phyloP scores from a whole-genome alignment of 2,113 vertebrate genomes.

The Tyrannus savana region DNA sequence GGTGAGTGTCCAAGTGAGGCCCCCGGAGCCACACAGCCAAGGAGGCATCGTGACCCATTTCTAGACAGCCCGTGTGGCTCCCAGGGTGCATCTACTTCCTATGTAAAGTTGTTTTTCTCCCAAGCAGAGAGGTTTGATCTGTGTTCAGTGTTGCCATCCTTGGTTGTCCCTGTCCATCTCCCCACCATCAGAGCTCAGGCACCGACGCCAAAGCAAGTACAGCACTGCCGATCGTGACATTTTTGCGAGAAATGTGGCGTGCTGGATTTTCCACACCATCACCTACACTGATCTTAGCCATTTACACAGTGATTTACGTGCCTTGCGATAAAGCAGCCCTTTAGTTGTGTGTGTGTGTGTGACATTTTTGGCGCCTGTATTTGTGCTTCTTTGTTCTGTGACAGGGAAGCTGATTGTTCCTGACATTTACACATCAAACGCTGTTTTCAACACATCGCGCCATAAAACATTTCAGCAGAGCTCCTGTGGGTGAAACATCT shows the following conservation, averaged over 20 bases:
- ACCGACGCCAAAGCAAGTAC: background rate
- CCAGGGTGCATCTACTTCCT: background rate
- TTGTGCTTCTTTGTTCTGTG: background rate
- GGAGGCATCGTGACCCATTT: no score
- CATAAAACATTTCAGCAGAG: background rate
- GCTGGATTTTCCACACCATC: background rate
- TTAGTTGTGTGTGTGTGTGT: background rate
- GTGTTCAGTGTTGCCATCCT: background rate
- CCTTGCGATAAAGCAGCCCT: background rate
- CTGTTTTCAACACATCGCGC: background rate
- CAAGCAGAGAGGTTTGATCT: background rate
- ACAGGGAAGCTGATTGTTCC: background rate
- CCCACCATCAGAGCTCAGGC: accelerated
- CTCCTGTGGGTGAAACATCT: constrained; percentile 49
- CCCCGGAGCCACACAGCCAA: no score
- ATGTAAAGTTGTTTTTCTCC: background rate
- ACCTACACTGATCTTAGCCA: background rate
- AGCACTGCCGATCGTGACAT: accelerated
- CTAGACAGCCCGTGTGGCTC: background rate
- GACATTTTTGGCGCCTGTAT: background rate
- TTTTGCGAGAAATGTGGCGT: background rate
- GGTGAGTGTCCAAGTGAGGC: background rate
- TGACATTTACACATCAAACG: constrained; percentile 54
- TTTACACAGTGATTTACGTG: background rate
- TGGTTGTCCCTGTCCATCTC: background rate